Evolutionary conservation across 2,113 vertebrate species (phyloP).

Genomic region (Xenopus laevis): DNA sequence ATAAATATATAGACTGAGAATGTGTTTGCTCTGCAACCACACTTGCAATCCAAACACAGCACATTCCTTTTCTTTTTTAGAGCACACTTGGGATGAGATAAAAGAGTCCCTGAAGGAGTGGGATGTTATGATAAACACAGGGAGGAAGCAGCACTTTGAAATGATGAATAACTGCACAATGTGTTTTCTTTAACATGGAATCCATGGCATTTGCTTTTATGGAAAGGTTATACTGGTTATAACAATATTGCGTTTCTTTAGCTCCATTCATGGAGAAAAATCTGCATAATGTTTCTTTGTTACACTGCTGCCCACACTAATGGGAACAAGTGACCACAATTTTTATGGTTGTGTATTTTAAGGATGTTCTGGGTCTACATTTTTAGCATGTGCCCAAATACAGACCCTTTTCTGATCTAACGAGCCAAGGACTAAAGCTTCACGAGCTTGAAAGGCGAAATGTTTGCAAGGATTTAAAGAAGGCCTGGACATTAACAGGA

Average conservation of each 20-base stretch:
- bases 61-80: slow-evolving; percentile 1
- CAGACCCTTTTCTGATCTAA: neutral
- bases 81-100: slow-evolving; percentile 1
- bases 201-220: slow-evolving; percentile 10
- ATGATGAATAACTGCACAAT: slow-evolving; percentile 3
- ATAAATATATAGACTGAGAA: neutral
- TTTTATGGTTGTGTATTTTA: neutral
- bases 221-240: neutral
- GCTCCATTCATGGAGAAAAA: slow-evolving; percentile 1
- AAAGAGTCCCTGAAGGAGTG: slow-evolving; percentile 3
- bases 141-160: slow-evolving; percentile 9
- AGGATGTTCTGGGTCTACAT: neutral
- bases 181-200: slow-evolving; percentile 11
- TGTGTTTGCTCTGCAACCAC: neutral
- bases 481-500: too few relatives aligned
- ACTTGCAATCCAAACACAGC: neutral
- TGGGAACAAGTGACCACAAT: neutral
- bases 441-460: too few relatives aligned
- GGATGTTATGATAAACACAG: slow-evolving; percentile 13
- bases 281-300: neutral
- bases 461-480: too few relatives aligned
- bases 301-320: neutral
- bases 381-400: neutral
- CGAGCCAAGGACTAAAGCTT: neutral
- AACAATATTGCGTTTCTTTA: slow-evolving; percentile 5